Conservation (phyloP, 1,140 invertebrate genomes). For the Chlorops oryzae region DNA sequence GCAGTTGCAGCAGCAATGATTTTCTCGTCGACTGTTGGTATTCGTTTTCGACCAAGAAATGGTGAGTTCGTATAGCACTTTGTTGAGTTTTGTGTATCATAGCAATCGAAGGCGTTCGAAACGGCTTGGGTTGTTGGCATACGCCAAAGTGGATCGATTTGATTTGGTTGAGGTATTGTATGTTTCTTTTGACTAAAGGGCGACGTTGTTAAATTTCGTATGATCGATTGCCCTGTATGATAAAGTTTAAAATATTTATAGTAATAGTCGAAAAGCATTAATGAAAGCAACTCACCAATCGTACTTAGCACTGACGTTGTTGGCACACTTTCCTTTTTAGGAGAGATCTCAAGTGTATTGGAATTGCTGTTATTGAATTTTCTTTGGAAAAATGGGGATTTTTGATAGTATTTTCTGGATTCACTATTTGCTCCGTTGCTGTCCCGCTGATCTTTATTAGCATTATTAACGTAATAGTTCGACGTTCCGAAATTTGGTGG, state of each 20-base stretch:
- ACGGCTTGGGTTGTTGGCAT: constrained; percentile 13
- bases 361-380: constrained; percentile 37
- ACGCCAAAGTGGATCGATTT: constrained; percentile 18
- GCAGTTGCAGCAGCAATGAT: background rate
- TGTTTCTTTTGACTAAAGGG: constrained; percentile 46
- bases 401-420: constrained; percentile 37
- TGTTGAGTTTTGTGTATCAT: too few relatives aligned
- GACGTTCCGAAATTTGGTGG: constrained; percentile 11
- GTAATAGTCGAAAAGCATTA: too few relatives aligned
- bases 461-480: constrained; percentile 9
- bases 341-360: too few relatives aligned
- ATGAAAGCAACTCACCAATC: constrained; percentile 37
- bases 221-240: constrained; percentile 36
- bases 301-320: constrained; percentile 41
- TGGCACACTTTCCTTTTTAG: too few relatives aligned
- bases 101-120: constrained; percentile 23
- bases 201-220: constrained; percentile 43
- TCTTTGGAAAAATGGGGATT: constrained; percentile 43
- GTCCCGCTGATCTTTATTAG: constrained; percentile 13
- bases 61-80: too few relatives aligned
- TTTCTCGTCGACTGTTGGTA: constrained; percentile 12
- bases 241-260: too few relatives aligned
- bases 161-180: constrained; percentile 11
- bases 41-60: too few relatives aligned
- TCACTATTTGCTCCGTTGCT: constrained; percentile 16